Conservation (phyloP, 1,140 invertebrate genomes). For the Aculops lycopersici region DNA sequence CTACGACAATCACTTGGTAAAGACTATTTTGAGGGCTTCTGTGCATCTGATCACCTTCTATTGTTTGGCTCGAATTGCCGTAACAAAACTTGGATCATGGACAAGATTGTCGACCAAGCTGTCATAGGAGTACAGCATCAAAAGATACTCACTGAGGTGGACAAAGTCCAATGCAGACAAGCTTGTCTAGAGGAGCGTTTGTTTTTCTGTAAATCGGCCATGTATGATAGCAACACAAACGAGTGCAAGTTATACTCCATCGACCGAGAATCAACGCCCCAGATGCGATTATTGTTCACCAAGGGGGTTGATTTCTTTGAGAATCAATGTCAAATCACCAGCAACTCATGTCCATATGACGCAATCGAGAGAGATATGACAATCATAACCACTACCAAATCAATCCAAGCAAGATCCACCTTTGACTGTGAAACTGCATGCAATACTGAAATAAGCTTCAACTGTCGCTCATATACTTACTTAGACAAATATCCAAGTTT, state of each 20-base stretch:
- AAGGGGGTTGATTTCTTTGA: slow-evolving; percentile 19
- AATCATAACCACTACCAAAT: slow-evolving; percentile 16
- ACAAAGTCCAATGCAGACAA: slow-evolving; percentile 17
- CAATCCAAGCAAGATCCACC: slow-evolving; percentile 13
- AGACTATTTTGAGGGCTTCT: slow-evolving; percentile 19
- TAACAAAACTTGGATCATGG: slow-evolving; percentile 17
- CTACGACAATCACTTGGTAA: slow-evolving; percentile 16
- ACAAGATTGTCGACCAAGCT: slow-evolving; percentile 18
- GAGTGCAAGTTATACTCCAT: slow-evolving; percentile 19
- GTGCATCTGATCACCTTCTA: slow-evolving; percentile 12
- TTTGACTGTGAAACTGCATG: slow-evolving; percentile 19
- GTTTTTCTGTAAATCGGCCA: slow-evolving; percentile 18
- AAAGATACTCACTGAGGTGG: slow-evolving; percentile 13
- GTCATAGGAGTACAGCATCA: slow-evolving; percentile 11
- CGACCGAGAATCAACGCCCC: slow-evolving; percentile 14
- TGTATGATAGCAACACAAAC: slow-evolving; percentile 16
- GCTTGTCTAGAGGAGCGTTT: slow-evolving; percentile 17
- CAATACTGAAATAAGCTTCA: slow-evolving; percentile 19
- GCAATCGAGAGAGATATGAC: slow-evolving; percentile 9
- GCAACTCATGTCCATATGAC: slow-evolving; percentile 4
- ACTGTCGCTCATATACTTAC: slow-evolving; percentile 21
- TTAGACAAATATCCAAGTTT: slow-evolving; percentile 11
- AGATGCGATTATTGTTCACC: slow-evolving; percentile 12
- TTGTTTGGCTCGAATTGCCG: slow-evolving; percentile 2
- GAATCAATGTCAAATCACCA: slow-evolving; percentile 18